These are phyloP conservation scores for Dendrolimus pini DNA, from an alignment of 2,888 invertebrate species.

Conservation along the genomic window DNA sequence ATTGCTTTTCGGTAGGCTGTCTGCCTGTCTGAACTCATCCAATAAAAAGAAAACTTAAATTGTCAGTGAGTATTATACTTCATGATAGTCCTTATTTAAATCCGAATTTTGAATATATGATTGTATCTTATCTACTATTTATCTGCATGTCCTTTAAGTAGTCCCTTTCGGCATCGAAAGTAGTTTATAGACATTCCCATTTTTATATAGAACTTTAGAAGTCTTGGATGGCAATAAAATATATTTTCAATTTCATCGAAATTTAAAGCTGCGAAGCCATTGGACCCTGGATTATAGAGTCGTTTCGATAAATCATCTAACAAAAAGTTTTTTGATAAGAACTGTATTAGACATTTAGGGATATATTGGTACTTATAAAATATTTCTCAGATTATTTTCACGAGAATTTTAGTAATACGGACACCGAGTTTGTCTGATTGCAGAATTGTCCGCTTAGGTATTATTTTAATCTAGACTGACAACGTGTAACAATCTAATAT, in stretches of 20 bases:
- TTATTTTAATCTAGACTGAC: too few relatives aligned
- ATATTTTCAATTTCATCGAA: conserved; percentile 32
- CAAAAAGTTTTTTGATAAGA: conserved; percentile 11
- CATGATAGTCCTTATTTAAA: background rate
- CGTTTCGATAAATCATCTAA: conserved; percentile 31
- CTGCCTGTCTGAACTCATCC: too few relatives aligned
- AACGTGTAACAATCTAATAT: too few relatives aligned
- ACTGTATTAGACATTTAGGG: background rate
- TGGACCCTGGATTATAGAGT: conserved; percentile 24
- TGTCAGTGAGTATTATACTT: background rate
- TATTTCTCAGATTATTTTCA: too few relatives aligned
- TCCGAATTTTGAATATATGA: background rate
- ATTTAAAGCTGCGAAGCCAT: conserved; percentile 28
- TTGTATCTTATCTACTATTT: too few relatives aligned
- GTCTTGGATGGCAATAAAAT: conserved; percentile 16
- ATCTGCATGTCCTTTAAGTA: too few relatives aligned
- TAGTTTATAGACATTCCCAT: conserved; percentile 14
- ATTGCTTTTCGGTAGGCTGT: background rate
- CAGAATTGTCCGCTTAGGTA: too few relatives aligned
- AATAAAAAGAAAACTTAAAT: background rate
- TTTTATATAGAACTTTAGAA: conserved; percentile 16
- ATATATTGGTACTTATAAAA: too few relatives aligned
- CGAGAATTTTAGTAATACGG: too few relatives aligned
- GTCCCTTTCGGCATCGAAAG: background rate
- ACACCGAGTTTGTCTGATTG: too few relatives aligned